These are phyloP conservation scores for Theretra japonica DNA, from an alignment of 2,888 invertebrate genomes.

Conservation along the genomic window DNA sequence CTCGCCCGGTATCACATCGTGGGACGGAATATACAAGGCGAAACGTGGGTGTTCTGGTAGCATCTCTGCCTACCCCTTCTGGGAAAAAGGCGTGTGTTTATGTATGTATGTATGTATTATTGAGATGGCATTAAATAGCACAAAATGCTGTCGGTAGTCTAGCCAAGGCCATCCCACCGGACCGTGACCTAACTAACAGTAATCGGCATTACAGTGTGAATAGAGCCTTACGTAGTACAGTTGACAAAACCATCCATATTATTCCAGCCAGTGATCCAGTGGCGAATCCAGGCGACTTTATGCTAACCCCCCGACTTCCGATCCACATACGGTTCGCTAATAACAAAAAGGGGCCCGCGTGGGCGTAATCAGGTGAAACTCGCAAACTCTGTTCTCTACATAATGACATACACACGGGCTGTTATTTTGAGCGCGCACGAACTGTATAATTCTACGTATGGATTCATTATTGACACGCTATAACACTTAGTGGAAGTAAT, in stretches of 20 bases:
- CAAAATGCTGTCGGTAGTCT: no score
- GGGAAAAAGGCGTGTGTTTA: no score
- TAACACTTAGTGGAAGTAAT: background rate
- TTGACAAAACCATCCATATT: background rate
- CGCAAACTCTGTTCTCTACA: background rate
- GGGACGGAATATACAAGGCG: no score
- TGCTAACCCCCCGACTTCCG: constrained; percentile 5
- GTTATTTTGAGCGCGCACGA: background rate
- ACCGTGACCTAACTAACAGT: no score
- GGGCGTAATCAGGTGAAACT: constrained; percentile 21
- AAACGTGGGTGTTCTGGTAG: no score
- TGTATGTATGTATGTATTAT: no score
- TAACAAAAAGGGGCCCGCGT: constrained; percentile 1
- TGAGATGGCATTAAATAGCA: no score
- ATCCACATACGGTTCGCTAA: constrained; percentile 1
- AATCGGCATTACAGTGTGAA: no score
- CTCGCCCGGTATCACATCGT: no score
- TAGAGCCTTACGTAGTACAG: background rate
- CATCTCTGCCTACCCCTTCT: no score
- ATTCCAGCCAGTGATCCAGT: constrained; percentile 15
- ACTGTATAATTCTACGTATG: background rate
- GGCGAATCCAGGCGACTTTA: constrained; percentile 7
- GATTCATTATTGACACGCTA: background rate
- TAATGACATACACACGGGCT: constrained; percentile 2
- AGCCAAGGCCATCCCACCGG: no score